A percentile compares a stretch with the other conserved stretches of the same genome.
Evolutionary conservation across 2,888 invertebrate genomes (phyloP).

Genomic region (Apoderus coryli): DNA sequence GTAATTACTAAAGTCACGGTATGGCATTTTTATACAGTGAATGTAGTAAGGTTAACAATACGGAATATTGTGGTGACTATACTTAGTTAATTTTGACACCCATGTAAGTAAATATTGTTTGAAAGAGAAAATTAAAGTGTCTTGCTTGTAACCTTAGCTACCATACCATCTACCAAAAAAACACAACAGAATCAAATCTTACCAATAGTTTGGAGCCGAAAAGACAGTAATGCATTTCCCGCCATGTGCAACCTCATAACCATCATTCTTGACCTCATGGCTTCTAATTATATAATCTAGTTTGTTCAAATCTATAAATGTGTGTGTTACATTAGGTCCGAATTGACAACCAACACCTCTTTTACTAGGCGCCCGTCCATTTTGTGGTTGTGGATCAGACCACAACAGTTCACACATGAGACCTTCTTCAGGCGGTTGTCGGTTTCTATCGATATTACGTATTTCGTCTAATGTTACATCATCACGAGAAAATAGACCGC

Average conservation of each 20-base stretch:
- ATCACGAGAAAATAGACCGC: constrained; percentile 90
- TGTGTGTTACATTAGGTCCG: constrained; percentile 89
- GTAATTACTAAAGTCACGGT: too few species aligned
- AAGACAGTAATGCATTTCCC: constrained; percentile 97
- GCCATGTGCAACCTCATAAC: constrained; percentile 89
- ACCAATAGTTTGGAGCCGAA: constrained; percentile 99
- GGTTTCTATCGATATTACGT: constrained; percentile 72
- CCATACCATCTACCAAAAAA: background rate
- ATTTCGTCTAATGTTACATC: constrained; percentile 90
- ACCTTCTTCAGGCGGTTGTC: constrained; percentile 95
- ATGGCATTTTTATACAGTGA: too few species aligned
- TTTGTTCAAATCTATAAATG: constrained; percentile 71
- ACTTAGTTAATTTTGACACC: background rate
- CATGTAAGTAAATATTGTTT: too few species aligned
- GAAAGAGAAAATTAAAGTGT: too few species aligned
- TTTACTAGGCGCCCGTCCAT: constrained; percentile 84
- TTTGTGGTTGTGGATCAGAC: constrained; percentile 92
- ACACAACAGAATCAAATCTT: constrained; percentile 22
- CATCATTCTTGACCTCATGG: constrained; percentile 94
- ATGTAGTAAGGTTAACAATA: too few species aligned
- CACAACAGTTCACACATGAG: constrained; percentile 95
- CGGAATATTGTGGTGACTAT: background rate
- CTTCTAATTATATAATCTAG: constrained; percentile 90
- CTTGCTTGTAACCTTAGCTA: too few species aligned
- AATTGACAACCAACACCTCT: constrained; percentile 98